A percentile compares a stretch with the other conserved stretches of the same genome.
phyloP scores from a whole-genome alignment of 1,140 invertebrate genomes.

The Euura lappo region DNA sequence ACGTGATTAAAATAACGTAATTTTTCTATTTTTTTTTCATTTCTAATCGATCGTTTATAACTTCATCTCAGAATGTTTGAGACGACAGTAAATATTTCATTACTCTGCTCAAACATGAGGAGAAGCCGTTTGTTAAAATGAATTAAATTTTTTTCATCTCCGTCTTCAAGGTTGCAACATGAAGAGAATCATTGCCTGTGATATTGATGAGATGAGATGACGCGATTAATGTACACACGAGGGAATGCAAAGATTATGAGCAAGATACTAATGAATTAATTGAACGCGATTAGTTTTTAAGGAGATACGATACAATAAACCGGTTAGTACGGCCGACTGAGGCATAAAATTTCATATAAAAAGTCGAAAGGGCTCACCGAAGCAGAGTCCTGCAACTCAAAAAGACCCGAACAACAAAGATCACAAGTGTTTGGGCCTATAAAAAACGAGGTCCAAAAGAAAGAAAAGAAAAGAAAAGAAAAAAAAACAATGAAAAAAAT shows the following conservation, averaged over 20 bases:
- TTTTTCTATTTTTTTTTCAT: too few relatives aligned
- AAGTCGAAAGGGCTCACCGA: constrained; percentile 45
- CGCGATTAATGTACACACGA: background rate
- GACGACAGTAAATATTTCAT: constrained; percentile 49
- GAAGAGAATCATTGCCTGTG: background rate
- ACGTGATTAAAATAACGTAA: too few relatives aligned
- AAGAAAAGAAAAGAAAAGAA: too few relatives aligned
- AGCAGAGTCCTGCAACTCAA: constrained; percentile 17
- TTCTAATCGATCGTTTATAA: constrained; percentile 2
- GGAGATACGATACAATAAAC: background rate
- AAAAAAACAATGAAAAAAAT: background rate
- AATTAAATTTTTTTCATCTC: background rate
- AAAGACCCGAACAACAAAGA: constrained; percentile 51
- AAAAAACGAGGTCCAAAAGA: background rate
- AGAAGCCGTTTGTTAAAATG: constrained; percentile 29
- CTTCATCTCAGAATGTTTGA: constrained; percentile 47
- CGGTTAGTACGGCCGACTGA: constrained; percentile 28
- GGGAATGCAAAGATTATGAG: background rate
- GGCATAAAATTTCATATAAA: constrained; percentile 56
- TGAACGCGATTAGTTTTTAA: too few relatives aligned
- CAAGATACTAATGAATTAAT: background rate
- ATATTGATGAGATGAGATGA: background rate
- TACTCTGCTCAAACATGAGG: constrained; percentile 51
- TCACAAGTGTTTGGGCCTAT: constrained; percentile 50
- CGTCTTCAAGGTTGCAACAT: constrained; percentile 8